A percentile compares a stretch with the other conserved stretches of the same genome.
These are phyloP conservation scores for Tetranychus urticae DNA, from an alignment of 1,140 invertebrate species.

Conservation along the genomic window DNA sequence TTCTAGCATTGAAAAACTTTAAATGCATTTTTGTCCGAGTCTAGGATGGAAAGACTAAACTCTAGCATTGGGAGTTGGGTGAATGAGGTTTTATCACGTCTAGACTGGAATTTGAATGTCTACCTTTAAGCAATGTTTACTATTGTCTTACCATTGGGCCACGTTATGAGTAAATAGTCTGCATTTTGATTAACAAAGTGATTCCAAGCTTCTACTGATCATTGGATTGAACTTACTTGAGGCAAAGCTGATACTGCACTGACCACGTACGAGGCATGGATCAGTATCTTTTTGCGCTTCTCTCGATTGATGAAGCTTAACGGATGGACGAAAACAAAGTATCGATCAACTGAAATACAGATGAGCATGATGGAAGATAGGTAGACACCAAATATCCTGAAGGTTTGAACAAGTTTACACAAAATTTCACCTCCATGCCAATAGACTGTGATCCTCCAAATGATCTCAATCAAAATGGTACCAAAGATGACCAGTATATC, in stretches of 20 bases:
- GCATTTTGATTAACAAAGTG: too few relatives aligned
- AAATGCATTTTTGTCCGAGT: too few relatives aligned
- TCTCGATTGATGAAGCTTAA: background rate
- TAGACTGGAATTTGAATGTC: too few relatives aligned
- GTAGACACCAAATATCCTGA: constrained; percentile 49
- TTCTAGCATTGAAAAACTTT: too few relatives aligned
- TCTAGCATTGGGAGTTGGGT: too few relatives aligned
- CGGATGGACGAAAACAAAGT: constrained; percentile 6
- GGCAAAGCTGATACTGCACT: background rate
- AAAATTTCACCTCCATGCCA: constrained; percentile 46
- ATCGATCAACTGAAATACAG: constrained; percentile 41
- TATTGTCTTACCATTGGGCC: too few relatives aligned
- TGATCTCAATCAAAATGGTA: constrained; percentile 18
- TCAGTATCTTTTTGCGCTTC: background rate
- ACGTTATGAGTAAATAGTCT: too few relatives aligned
- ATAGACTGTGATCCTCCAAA: constrained; percentile 44
- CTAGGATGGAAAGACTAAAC: too few relatives aligned
- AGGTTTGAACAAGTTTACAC: constrained; percentile 44
- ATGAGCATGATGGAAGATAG: constrained; percentile 50
- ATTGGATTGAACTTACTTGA: background rate
- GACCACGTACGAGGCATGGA: background rate
- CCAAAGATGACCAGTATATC: background rate
- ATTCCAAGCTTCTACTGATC: too few relatives aligned
- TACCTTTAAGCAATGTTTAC: too few relatives aligned
- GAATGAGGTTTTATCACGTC: too few relatives aligned